Conservation (phyloP, 2,888 invertebrate genomes). For the Microctonus brassicae region DNA sequence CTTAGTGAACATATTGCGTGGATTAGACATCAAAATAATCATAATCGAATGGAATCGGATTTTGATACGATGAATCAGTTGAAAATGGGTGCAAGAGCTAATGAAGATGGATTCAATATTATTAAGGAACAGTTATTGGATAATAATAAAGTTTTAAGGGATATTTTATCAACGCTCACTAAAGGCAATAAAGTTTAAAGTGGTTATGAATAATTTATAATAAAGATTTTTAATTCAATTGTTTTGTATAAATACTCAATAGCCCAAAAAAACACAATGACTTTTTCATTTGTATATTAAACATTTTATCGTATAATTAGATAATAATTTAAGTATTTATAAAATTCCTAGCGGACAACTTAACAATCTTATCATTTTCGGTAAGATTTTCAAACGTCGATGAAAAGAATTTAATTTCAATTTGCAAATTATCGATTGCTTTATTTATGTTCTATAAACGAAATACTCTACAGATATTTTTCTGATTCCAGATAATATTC, state of each 20-base stretch:
- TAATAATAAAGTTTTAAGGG: constrained; percentile 59
- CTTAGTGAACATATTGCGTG: constrained; percentile 52
- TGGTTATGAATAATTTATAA: background rate
- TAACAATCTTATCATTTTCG: constrained; percentile 6
- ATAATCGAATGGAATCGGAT: constrained; percentile 43
- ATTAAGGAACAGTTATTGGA: constrained; percentile 59
- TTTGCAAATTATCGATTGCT: background rate
- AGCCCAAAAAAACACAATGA: background rate
- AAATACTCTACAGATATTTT: background rate
- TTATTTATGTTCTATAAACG: background rate
- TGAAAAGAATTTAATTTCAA: background rate
- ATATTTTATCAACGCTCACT: constrained; percentile 49
- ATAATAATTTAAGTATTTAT: background rate
- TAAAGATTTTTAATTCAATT: background rate
- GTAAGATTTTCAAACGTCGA: constrained; percentile 1
- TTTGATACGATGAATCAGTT: constrained; percentile 55
- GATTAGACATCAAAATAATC: constrained; percentile 54
- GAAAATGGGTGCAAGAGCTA: constrained; percentile 52
- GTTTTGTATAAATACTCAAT: background rate
- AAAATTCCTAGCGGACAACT: background rate
- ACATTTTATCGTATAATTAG: background rate
- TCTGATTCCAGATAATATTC: constrained; percentile 78
- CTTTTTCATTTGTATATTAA: background rate
- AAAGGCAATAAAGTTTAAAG: constrained; percentile 32
- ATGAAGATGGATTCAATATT: constrained; percentile 57